Evolutionary conservation across 2,797 vertebrate species (phyloP).

Genomic region (Alosa sapidissima): DNA sequence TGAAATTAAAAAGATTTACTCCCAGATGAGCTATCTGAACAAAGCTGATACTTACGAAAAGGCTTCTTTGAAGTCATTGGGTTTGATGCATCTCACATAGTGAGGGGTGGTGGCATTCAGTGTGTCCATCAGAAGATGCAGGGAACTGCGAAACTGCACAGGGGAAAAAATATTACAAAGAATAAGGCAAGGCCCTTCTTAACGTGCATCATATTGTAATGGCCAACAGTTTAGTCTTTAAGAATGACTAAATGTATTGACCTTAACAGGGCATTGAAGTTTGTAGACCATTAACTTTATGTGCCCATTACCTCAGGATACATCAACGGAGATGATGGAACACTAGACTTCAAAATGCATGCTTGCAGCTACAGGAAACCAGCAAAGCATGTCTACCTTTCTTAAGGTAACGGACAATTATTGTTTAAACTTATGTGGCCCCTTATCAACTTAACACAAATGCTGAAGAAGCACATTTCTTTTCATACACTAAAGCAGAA

Average conservation of each 20-base stretch:
- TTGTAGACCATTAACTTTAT: background rate
- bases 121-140: constrained; percentile 93
- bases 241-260: background rate
- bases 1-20: background rate
- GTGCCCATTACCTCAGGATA: background rate
- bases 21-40: background rate
- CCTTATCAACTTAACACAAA: background rate
- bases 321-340: background rate
- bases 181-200: background rate
- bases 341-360: background rate
- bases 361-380: background rate
- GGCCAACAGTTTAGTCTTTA: background rate
- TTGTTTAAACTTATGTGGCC: background rate
- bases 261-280: background rate
- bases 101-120: constrained; percentile 93
- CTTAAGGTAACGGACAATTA: background rate
- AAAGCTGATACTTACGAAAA: constrained; percentile 82
- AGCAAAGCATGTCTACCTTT: background rate
- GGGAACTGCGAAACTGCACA: constrained; percentile 87
- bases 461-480: background rate
- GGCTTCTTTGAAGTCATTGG: constrained; percentile 87
- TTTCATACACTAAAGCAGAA: background rate
- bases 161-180: background rate
- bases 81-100: constrained; percentile 97
- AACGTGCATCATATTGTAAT: background rate